A percentile compares a stretch with the other conserved stretches of the same genome.
Evolutionary conservation across 2,797 vertebrate species (phyloP).

Genomic region (Petrocephalus schoutedeni): DNA sequence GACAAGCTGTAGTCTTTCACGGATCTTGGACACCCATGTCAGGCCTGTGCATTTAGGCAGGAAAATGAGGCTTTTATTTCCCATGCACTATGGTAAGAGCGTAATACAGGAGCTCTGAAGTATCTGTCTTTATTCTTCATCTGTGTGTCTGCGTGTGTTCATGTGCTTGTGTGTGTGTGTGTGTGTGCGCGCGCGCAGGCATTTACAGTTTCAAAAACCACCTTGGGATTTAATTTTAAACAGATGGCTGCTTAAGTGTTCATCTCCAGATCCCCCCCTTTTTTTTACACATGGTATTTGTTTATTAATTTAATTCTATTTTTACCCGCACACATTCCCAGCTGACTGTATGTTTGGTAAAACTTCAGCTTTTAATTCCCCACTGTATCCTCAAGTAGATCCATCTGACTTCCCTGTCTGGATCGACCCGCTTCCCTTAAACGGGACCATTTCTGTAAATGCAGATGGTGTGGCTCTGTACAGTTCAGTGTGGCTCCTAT

Average conservation of each 20-base stretch:
- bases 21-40: constrained; percentile 62
- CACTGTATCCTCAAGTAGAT: neutral
- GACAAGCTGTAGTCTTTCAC: constrained; percentile 51
- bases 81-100: constrained; percentile 51
- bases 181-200: constrained; percentile 49
- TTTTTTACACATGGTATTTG: constrained; percentile 44
- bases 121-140: constrained; percentile 67
- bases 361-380: neutral
- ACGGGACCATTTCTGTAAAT: neutral
- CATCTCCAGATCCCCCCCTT: constrained; percentile 50
- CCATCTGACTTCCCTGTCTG: neutral
- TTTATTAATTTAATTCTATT: constrained; percentile 44
- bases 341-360: neutral
- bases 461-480: neutral
- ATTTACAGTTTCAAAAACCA: constrained; percentile 63
- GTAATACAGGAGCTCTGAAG: constrained; percentile 56
- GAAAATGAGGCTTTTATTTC: constrained; percentile 45
- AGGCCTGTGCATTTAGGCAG: constrained; percentile 59
- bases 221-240: constrained; percentile 62
- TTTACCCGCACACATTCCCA: neutral
- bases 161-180: constrained; percentile 45
- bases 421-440: neutral
- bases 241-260: constrained; percentile 64
- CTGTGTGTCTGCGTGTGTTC: constrained; percentile 47
- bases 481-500: neutral